Conservation (phyloP, 2,797 vertebrate genomes). For the Thunnus albacares region DNA sequence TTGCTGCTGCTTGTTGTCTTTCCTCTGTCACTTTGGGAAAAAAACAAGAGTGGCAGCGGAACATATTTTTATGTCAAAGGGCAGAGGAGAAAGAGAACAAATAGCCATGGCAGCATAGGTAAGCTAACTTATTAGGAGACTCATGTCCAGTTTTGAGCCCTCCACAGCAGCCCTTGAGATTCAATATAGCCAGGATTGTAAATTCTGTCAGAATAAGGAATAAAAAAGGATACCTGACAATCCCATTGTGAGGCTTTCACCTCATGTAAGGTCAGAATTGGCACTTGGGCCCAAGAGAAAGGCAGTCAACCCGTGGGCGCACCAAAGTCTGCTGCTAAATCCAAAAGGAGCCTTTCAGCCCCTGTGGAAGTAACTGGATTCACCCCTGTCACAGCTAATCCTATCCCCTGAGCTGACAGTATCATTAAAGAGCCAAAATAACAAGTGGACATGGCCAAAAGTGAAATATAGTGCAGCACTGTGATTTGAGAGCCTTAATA, state of each 20-base stretch:
- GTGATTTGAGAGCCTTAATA: conserved; percentile 33
- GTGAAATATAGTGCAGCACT: conserved; percentile 42
- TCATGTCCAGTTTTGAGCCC: not conserved
- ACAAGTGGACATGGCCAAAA: conserved; percentile 63
- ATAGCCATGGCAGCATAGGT: not conserved
- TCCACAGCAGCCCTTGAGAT: conserved; percentile 6
- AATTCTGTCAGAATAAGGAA: conserved; percentile 20
- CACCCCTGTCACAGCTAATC: conserved; percentile 68
- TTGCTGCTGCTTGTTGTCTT: conserved; percentile 10
- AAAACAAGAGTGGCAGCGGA: not conserved
- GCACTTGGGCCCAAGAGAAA: conserved; percentile 24
- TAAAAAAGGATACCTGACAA: conserved; percentile 14
- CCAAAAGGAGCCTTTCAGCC: conserved; percentile 46
- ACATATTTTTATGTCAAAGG: conserved; percentile 16
- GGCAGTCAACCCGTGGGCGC: conserved; percentile 2
- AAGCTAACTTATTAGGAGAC: not conserved
- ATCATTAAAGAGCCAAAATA: conserved; percentile 70
- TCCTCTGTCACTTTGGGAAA: not conserved
- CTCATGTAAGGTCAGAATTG: conserved; percentile 45
- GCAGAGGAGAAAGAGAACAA: conserved; percentile 6
- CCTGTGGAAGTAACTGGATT: conserved; percentile 64
- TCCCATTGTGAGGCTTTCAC: conserved; percentile 28
- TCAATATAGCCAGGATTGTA: conserved; percentile 5
- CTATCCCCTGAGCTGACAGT: conserved; percentile 58
- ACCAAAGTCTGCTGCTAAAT: conserved; percentile 40